Evolutionary conservation across 2,113 vertebrate genomes (phyloP).

Genomic region (Pteruthius melanotis): DNA sequence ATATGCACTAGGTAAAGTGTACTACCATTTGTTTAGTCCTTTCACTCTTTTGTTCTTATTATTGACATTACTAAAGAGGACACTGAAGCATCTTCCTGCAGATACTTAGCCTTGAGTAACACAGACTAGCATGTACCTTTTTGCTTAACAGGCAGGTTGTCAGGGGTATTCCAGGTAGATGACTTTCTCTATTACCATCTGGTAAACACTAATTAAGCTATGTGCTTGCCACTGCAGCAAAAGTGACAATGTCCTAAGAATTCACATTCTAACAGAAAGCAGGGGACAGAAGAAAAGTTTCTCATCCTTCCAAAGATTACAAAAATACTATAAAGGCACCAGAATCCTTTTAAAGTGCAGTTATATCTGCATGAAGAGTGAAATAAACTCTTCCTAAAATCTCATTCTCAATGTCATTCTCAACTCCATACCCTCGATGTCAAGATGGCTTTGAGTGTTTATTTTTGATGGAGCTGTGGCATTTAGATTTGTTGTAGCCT

Average conservation of each 20-base stretch:
- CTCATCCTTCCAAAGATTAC: background rate
- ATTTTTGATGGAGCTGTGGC: slow-evolving; percentile 32
- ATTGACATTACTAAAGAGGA: background rate
- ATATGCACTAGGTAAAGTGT: background rate
- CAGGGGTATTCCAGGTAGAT: background rate
- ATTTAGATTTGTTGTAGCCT: slow-evolving; percentile 41
- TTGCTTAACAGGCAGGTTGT: background rate
- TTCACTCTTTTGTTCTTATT: background rate
- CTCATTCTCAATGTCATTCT: slow-evolving; percentile 32
- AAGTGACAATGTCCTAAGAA: background rate
- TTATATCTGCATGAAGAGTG: slow-evolving; percentile 30
- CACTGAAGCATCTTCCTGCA: background rate
- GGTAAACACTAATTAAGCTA: background rate
- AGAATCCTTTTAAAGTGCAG: background rate
- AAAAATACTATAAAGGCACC: background rate
- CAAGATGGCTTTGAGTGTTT: slow-evolving; percentile 15
- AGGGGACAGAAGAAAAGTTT: background rate
- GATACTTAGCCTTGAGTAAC: background rate
- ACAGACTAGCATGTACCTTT: accelerated
- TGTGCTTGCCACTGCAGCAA: background rate
- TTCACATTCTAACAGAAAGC: background rate
- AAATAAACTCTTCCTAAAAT: slow-evolving; percentile 31
- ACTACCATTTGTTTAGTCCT: background rate
- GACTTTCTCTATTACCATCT: background rate
- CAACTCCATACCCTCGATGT: background rate